These are phyloP conservation scores for Tyto alba DNA, from an alignment of 2,113 vertebrate genomes.

Conservation along the genomic window DNA sequence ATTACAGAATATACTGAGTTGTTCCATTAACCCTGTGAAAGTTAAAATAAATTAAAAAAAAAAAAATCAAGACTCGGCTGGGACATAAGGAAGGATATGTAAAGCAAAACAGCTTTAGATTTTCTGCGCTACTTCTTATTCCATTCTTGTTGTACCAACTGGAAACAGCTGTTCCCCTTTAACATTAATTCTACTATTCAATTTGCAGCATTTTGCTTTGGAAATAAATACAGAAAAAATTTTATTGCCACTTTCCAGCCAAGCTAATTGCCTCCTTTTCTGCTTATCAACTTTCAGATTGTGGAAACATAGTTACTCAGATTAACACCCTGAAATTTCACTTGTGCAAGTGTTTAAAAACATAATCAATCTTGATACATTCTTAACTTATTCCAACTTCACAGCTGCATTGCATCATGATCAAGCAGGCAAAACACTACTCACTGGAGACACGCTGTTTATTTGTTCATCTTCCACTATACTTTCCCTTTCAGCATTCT, in stretches of 20 bases:
- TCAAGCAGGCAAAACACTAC: constrained; percentile 41
- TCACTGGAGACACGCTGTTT: constrained; percentile 70
- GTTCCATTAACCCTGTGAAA: not conserved
- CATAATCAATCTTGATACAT: not conserved
- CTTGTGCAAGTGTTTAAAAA: constrained; percentile 1
- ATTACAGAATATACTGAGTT: not conserved
- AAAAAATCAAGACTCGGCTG: not conserved
- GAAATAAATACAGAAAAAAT: not conserved
- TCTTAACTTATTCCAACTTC: not conserved
- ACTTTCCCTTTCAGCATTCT: constrained; percentile 68
- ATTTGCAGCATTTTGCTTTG: not conserved
- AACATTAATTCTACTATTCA: not conserved
- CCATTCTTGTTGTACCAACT: not conserved
- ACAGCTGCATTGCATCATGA: not conserved
- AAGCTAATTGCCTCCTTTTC: not conserved
- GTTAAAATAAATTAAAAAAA: not conserved
- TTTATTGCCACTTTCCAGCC: not conserved
- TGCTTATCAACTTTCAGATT: not conserved
- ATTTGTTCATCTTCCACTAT: constrained; percentile 66
- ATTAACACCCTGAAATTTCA: not conserved
- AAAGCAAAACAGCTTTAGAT: not conserved
- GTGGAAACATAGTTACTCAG: not conserved
- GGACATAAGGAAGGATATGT: not conserved
- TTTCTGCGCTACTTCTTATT: not conserved
- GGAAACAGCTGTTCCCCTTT: not conserved